Base-by-base conservation (phyloP, 2,797 vertebrate species). In the Trachurus trachurus region DNA sequence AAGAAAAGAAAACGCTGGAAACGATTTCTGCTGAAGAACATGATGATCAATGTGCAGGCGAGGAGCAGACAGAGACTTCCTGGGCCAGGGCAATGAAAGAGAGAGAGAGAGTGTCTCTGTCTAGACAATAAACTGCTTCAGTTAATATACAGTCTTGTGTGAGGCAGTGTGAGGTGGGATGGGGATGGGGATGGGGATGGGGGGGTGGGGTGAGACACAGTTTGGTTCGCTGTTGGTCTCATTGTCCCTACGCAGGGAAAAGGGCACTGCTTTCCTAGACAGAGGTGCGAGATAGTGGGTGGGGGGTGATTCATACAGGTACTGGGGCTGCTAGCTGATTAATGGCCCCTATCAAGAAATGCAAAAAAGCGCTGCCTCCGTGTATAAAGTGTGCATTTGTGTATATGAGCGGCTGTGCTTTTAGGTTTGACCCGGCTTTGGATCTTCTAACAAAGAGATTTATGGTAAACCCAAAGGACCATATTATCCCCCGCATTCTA, bases 61-160 rank as follows among this genome's bases (percentile, higher is more conserved):
- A 71, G 75, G 56, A 72, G 54, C 59, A 77, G 76, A 74, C 73
- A 7, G 60, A 16, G 75, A 87, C 70, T 82, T 73, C 76, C 78
- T 77, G 82, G 78, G 87, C 81, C 83, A 69, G 60, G 74, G 75
- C 66, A 65, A 49, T 8, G 61, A 80, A 67, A 34, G 71, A 26
- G 71, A 65, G 53, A 45, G 11, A 22, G 68, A 74, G 56, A 40
- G 77, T 12, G 72, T 74, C 60, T 77, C 74, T 77, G 91, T 93
- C 89, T 89, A 75, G 89, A 92, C 88, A 87, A 86, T 87, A 83
- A 92, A 90, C 73, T 82, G 81, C 80, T 82, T 80, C 82, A 71
- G 78, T 88, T 91, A 83, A 90, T 89, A 88, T 78, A 87, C 47
- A 61, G 63, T 59, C 68, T 26, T 71, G 76, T 76, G 74, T n/a